Conservation (phyloP, 2,113 vertebrate species). For the Ursus arctos region DNA sequence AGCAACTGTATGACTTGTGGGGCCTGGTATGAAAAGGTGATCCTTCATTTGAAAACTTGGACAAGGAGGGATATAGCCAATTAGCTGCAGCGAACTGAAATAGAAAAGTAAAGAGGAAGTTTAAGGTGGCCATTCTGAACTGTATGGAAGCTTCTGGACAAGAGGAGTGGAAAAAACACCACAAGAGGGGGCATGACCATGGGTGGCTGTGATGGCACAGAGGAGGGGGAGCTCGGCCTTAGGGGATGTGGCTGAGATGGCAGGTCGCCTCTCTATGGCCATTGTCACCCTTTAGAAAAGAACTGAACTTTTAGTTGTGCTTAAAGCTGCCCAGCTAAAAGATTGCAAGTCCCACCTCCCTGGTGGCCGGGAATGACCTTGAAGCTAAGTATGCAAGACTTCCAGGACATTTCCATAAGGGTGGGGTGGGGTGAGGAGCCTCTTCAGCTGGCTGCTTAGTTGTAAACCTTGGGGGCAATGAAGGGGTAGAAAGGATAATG, state of each 20-base stretch:
- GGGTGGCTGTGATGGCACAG: neutral
- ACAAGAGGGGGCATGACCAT: neutral
- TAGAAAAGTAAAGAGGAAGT: neutral
- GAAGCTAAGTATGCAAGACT: neutral
- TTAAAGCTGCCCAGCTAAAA: neutral
- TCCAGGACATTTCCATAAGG: neutral
- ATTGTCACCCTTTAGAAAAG: neutral
- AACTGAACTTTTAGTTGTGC: neutral
- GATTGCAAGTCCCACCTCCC: neutral
- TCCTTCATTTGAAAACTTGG: neutral
- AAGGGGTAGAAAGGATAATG: neutral
- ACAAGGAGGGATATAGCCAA: neutral
- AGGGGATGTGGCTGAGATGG: neutral
- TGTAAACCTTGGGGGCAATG: neutral
- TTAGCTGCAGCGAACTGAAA: conserved; percentile 9
- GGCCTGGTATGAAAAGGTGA: neutral
- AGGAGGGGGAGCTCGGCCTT: neutral
- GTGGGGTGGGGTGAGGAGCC: neutral
- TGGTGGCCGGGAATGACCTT: neutral
- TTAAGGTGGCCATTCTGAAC: neutral
- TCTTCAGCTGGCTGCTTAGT: neutral
- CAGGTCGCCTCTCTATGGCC: neutral
- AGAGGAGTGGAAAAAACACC: neutral
- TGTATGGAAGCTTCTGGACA: neutral
- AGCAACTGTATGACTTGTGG: neutral